A percentile compares a stretch with the other conserved stretches of the same genome.
phyloP scores from a whole-genome alignment of 2,113 vertebrate species.

The Thunnus maccoyii region DNA sequence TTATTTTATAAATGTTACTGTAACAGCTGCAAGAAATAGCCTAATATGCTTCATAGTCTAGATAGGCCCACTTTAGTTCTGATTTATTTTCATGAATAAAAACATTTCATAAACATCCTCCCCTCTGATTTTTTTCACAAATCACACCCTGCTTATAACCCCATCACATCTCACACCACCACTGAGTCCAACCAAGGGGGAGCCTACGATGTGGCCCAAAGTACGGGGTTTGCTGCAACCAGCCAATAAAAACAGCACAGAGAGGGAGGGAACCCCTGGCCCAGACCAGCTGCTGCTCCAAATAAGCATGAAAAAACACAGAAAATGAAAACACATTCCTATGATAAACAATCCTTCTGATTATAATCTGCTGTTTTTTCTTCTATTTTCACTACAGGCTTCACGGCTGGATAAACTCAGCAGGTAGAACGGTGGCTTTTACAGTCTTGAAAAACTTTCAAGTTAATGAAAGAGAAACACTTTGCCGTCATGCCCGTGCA shows the following conservation, averaged over 20 bases:
- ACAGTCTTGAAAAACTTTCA: conserved; percentile 32
- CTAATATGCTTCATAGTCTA: no score
- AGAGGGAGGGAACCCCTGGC: conserved; percentile 79
- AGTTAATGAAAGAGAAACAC: conserved; percentile 44
- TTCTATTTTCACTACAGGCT: conserved; percentile 57
- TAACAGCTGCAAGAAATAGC: no score
- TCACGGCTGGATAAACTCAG: conserved; percentile 51
- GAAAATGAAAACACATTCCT: conserved; percentile 69
- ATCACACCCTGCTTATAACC: conserved; percentile 32
- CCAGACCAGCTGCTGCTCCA: conserved; percentile 78
- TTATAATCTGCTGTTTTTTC: conserved; percentile 65
- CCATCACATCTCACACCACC: conserved; percentile 75
- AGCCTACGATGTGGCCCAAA: conserved; percentile 68
- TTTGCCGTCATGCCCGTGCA: background rate
- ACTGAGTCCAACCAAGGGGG: conserved; percentile 73
- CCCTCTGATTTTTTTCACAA: no score
- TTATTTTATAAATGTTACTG: no score
- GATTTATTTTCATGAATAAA: no score
- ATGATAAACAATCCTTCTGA: conserved; percentile 63
- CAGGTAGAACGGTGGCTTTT: conserved; percentile 51
- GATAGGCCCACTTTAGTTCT: no score
- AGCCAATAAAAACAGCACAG: conserved; percentile 80
- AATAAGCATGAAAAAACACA: conserved; percentile 72
- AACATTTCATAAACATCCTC: no score
- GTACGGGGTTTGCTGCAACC: conserved; percentile 57